A percentile compares a stretch with the other conserved stretches of the same genome.
Conservation (phyloP, 2,888 invertebrate genomes). For the Epistrophella euchroma region DNA sequence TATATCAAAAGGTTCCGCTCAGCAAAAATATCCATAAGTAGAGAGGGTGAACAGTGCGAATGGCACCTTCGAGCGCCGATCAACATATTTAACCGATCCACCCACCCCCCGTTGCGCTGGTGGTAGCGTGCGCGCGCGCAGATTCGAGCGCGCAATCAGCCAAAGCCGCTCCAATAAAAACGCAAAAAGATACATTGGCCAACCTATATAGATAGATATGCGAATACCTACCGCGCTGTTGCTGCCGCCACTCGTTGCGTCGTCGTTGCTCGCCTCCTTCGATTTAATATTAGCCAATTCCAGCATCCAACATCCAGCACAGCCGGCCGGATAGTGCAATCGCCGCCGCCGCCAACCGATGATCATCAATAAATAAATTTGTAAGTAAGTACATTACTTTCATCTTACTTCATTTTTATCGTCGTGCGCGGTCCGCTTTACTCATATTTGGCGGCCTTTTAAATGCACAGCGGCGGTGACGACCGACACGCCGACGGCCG, state of each 20-base stretch:
- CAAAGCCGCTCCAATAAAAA: constrained; percentile 73
- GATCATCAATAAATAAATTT: constrained; percentile 76
- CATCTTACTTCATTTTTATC: constrained; percentile 76
- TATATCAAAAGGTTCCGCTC: constrained; percentile 19
- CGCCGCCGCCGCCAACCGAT: constrained; percentile 76
- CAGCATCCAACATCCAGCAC: constrained; percentile 14
- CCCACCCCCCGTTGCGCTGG: constrained; percentile 42
- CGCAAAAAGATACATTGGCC: constrained; percentile 59
- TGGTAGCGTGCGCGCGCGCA: constrained; percentile 26
- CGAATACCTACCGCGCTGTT: constrained; percentile 42
- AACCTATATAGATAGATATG: constrained; percentile 51
- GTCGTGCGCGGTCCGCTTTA: constrained; percentile 74
- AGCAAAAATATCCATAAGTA: constrained; percentile 40
- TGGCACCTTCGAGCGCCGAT: constrained; percentile 72
- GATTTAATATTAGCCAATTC: constrained; percentile 18
- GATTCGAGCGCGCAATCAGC: constrained; percentile 46
- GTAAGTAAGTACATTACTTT: constrained; percentile 76
- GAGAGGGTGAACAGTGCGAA: constrained; percentile 68
- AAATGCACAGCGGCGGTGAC: constrained; percentile 38
- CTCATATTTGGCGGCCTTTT: constrained; percentile 69
- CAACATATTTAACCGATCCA: constrained; percentile 60
- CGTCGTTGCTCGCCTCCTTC: not conserved
- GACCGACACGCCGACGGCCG: not conserved
- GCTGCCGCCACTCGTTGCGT: not conserved
- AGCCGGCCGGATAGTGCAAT: constrained; percentile 69